Base-by-base conservation (phyloP, 2,888 invertebrate species). In the Leptodirus hochenwartii region DNA sequence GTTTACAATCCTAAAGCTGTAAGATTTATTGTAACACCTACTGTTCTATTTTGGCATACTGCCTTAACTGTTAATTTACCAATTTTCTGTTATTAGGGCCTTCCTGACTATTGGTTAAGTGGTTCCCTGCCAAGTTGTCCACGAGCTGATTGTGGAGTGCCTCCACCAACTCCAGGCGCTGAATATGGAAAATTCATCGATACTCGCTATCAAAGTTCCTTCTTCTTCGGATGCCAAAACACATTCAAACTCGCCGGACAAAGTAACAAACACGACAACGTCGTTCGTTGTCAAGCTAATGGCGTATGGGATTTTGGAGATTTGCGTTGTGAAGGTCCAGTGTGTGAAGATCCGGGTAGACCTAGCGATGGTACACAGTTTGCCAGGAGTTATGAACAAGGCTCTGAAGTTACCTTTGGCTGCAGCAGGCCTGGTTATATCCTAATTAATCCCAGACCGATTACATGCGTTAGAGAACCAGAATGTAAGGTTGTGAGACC, bases 291-390 rank as follows among this genome's bases (percentile, higher is more conserved):
- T 54, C 79, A 81, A 58, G 76, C 77, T 1, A 88, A 88, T 47
- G 87, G 88, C 2, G 77, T 82, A 36, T 96, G 96, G 96, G 95
- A 95, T 60, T 91, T 95, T 51, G 95, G 95, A 15, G 88, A 90
- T 49, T 62, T 96, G 28, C 63, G 87, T 30, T 96, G 96, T 48
- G 91, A 93, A 61, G 95, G 93, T 12, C 93, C 93, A 3, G 91
- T 93, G 2, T 93, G 93, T 51, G 82, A 85, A 52, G 93, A 95
- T 55, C 93, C 93, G 0, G 88, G 91, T 2, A 69, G 87, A 45
- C 93, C 93, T 1, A 79, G 84, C 35, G 93, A 93, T 56, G 93
- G 93, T 13, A 64, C 68, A 38, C 91, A 93, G 59, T 56, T 80
- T 22, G 69, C 91, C 0, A 66, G 74, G 47, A 81, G 81, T 44